Evolutionary conservation across 1,140 invertebrate species (phyloP), one percentile per base, ranked within the genome.

Genomic region (Diorhabda carinulata): DNA sequence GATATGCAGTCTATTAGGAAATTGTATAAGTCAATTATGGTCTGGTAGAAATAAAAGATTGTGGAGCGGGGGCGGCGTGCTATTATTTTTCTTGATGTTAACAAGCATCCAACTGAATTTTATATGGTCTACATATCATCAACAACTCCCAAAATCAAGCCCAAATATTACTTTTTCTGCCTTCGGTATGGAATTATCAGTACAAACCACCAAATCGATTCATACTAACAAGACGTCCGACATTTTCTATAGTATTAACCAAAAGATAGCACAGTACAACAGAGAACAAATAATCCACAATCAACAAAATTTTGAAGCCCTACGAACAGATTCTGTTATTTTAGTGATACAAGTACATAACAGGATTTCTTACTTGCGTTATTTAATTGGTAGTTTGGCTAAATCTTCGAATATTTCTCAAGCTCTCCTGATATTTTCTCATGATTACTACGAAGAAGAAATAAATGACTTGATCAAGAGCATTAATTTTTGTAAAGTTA

Each of bases 361-460:
- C 57, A 85, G 98, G 61, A 87, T 97, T 25, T 92, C 93, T n/a
- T 99, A 99, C 83, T 83, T 99, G 59, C 87, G 93, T 40, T 92
- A 97, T 78, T 84, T 99, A 25, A 93, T 99, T 68, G 91, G 96
- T 6, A 97, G 95, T 9, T 81, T 99, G 70, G 89, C 92, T 0
- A 92, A 95, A 82, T 95, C 94, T 3, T 86, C 86, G 69, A 91
- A 91, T 75, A 98, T 99, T 73, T 92, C 97, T 62, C 89, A 92
- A 73, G 89, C 91, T 1, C 84, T 99, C n/a, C 82, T 99, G 9
- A 89, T 99, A 59, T 97, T 99, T 81, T 98, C 95, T 60, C 97
- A 99, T 82, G 97, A 99, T 82, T 89, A 92, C 71, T 98, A 92
- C 82, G 91, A 96, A 75, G 89, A 93, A 60, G 91, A 95, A 78